phyloP scores from a whole-genome alignment of 2,888 invertebrate genomes.

The Drosophila subsilvestris region DNA sequence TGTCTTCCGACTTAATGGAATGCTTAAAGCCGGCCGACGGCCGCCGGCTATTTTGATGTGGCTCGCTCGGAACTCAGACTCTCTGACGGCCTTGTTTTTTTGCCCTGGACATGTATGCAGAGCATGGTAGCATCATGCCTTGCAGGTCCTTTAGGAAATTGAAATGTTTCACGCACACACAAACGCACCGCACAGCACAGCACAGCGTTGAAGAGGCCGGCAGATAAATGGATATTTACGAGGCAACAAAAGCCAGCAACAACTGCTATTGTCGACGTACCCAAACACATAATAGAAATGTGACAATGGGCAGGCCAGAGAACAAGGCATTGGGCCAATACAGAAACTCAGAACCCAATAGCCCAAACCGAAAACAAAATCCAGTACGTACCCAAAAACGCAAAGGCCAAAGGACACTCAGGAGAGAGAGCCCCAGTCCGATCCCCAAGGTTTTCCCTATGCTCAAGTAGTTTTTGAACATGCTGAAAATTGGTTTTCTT shows the following conservation, averaged over 20 bases:
- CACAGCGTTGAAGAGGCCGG: conserved; percentile 23
- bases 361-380: conserved; percentile 2
- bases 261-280: neutral
- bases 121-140: conserved; percentile 43
- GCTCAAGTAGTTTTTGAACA: conserved; percentile 53
- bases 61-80: conserved; percentile 32
- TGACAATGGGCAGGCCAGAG: conserved; percentile 35
- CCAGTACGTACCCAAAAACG: neutral
- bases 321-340: conserved; percentile 18
- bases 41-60: conserved; percentile 63
- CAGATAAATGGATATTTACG: conserved; percentile 68
- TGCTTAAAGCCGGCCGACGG: conserved; percentile 47
- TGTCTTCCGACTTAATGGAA: conserved; percentile 55
- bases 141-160: conserved; percentile 65
- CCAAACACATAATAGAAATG: conserved; percentile 46
- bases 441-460: conserved; percentile 56
- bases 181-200: neutral
- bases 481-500: conserved; percentile 65
- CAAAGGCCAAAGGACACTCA: neutral
- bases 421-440: conserved; percentile 3
- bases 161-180: conserved; percentile 64
- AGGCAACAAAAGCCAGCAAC: conserved; percentile 60
- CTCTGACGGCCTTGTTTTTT: conserved; percentile 35
- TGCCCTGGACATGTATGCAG: conserved; percentile 7
- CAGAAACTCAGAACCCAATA: conserved; percentile 6